Evolutionary conservation across 2,113 vertebrate genomes (phyloP), one percentile per base, ranked within the genome.

Genomic region (Stigmatopora nigra): DNA sequence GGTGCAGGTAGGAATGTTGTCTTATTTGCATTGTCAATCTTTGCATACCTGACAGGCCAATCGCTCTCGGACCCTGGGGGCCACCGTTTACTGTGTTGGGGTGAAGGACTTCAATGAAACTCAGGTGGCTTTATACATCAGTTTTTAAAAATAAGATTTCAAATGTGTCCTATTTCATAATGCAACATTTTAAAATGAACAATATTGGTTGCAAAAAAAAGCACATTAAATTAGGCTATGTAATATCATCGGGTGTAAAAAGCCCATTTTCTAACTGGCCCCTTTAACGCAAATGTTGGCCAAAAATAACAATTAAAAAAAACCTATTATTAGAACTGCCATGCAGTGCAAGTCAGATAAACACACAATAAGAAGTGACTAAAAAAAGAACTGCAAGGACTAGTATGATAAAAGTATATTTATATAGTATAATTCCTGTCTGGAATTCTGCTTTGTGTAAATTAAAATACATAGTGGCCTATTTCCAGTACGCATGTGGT

Each of bases 91-190:
- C 69, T 99, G 97, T 2, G 95, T 99, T 1, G 97, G 97, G 0
- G 97, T 99, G 77, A 99, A 99, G 70, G 95, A 99, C 88, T 99
- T 99, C 92, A 96, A 99, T 64, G 96, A 98, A 84, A 99, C 97
- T 14, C 97, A 99, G 95, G 97, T 98, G 86, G 78, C 19, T 59
- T 70, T 25, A 65, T 49, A 63, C 7, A 68, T 10, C 57, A n/a
- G 17, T 20, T 64, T 68, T n/a, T n/a, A n/a, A n/a, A n/a, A n/a
- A n/a, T n/a, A n/a, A n/a, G n/a, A n/a, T n/a, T n/a, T n/a, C n/a
- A n/a, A n/a, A n/a, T n/a, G n/a, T n/a, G 31, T n/a, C 10, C 11
- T 41, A 38, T 41, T 41, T 41, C 9, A 41, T 7, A 41, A 41
- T 41, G 6, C 38, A 41, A 48, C 46, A 48, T 48, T 48, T 48